Conservation (phyloP, 2,797 vertebrate species). For the Podarcis siculus region DNA sequence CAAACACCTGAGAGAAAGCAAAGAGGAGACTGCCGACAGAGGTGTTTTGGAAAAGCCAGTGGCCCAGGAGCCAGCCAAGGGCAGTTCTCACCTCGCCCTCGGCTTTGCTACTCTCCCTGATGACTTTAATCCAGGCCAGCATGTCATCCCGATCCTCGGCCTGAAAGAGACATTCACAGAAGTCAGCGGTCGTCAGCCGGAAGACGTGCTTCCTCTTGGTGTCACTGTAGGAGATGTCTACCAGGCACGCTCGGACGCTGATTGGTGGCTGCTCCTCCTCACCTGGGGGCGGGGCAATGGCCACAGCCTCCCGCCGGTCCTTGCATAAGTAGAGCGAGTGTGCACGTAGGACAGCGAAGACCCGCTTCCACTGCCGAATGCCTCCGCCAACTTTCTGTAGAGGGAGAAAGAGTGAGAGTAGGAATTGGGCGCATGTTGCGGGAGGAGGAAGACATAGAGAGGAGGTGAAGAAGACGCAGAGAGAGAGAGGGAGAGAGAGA, state of each 20-base stretch:
- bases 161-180: constrained; percentile 99
- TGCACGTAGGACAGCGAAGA: constrained; percentile 90
- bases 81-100: constrained; percentile 91
- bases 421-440: not conserved
- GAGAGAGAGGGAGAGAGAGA: not conserved
- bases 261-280: constrained; percentile 95
- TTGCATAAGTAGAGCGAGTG: constrained; percentile 95
- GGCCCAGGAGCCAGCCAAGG: constrained; percentile 56
- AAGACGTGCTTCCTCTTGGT: constrained; percentile 96
- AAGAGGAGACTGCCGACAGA: constrained; percentile 54
- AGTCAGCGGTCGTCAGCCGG: constrained; percentile 97
- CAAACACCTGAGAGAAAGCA: constrained; percentile 63
- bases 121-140: constrained; percentile 97
- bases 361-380: constrained; percentile 96
- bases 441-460: not conserved
- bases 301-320: constrained; percentile 93
- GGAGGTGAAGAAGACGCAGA: not conserved
- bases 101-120: constrained; percentile 94
- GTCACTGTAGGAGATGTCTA: constrained; percentile 99
- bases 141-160: constrained; percentile 97
- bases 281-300: constrained; percentile 80
- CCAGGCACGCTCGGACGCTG: constrained; percentile 95
- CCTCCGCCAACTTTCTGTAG: constrained; percentile 93
- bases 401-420: constrained; percentile 22
- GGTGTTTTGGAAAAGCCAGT: constrained; percentile 46